Conservation (phyloP, 2,113 vertebrate genomes). For the Rhinoderma darwinii region DNA sequence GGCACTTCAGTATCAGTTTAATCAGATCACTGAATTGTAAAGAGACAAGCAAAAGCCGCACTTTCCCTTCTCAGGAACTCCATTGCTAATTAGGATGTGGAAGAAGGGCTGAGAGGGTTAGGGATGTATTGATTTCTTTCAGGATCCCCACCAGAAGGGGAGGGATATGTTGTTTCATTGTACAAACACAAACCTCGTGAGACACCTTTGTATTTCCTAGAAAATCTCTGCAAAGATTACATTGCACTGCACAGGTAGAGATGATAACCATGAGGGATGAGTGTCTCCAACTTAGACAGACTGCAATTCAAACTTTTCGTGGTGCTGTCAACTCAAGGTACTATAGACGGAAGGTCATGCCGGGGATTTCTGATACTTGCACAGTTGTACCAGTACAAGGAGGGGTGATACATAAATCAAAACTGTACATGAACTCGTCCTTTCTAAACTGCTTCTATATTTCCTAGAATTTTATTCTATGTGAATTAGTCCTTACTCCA, state of each 20-base stretch:
- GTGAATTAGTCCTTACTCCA: no score
- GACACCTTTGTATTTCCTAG: slow-evolving; percentile 57
- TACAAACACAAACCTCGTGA: slow-evolving; percentile 41
- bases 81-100: slow-evolving; percentile 53
- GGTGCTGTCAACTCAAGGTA: not conserved
- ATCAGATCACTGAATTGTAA: slow-evolving; percentile 56
- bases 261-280: not conserved
- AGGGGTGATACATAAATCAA: not conserved
- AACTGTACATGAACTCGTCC: not conserved
- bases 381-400: not conserved
- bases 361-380: slow-evolving; percentile 17
- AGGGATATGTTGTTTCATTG: slow-evolving; percentile 57
- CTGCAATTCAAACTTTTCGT: slow-evolving; percentile 28
- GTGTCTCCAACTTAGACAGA: not conserved
- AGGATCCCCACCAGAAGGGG: slow-evolving; percentile 48
- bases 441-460: not conserved
- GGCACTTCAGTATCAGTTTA: slow-evolving; percentile 49
- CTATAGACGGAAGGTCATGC: slow-evolving; percentile 10
- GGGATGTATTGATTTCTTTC: slow-evolving; percentile 55
- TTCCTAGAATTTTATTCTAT: not conserved
- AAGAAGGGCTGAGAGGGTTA: slow-evolving; percentile 55
- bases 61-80: slow-evolving; percentile 38
- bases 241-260: slow-evolving; percentile 17
- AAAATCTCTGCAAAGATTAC: slow-evolving; percentile 54
- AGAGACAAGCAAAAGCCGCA: slow-evolving; percentile 53